phyloP scores from a whole-genome alignment of 2,888 invertebrate species.

The Himalopsyche japonica region DNA sequence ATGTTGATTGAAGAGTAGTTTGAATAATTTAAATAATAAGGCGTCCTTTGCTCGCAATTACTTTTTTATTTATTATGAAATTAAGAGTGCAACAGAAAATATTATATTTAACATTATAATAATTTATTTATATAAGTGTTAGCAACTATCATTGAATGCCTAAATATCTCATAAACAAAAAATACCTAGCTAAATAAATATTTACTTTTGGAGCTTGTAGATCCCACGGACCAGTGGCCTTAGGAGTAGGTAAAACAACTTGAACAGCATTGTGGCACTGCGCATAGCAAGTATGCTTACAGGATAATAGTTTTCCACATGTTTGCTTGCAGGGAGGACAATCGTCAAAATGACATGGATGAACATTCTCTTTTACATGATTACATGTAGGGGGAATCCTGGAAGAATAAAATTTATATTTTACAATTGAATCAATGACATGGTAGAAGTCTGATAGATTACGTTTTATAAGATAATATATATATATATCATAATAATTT shows the following conservation, averaged over 20 bases:
- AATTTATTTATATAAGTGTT: too few species aligned
- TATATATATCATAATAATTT: not conserved
- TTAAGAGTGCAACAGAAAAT: too few species aligned
- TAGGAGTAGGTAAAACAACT: conserved; percentile 62
- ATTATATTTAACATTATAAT: too few species aligned
- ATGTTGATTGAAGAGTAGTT: not conserved
- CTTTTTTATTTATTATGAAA: not conserved
- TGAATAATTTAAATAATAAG: not conserved
- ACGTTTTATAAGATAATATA: not conserved
- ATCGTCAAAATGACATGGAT: conserved; percentile 80
- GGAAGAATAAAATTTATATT: conserved; percentile 36
- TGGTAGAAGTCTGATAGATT: not conserved
- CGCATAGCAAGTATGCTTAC: conserved; percentile 71
- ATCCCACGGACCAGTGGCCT: conserved; percentile 71
- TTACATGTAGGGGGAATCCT: conserved; percentile 82
- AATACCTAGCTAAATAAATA: not conserved
- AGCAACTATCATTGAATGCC: too few species aligned
- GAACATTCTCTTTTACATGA: conserved; percentile 72
- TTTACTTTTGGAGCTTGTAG: conserved; percentile 54
- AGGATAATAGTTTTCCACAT: conserved; percentile 66
- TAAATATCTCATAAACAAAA: too few species aligned
- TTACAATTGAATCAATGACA: conserved; percentile 3
- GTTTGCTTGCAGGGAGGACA: conserved; percentile 82
- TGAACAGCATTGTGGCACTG: conserved; percentile 78
- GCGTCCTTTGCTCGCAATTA: not conserved